phyloP scores from a whole-genome alignment of 2,113 vertebrate species.

The Corythoichthys haematopterus region DNA sequence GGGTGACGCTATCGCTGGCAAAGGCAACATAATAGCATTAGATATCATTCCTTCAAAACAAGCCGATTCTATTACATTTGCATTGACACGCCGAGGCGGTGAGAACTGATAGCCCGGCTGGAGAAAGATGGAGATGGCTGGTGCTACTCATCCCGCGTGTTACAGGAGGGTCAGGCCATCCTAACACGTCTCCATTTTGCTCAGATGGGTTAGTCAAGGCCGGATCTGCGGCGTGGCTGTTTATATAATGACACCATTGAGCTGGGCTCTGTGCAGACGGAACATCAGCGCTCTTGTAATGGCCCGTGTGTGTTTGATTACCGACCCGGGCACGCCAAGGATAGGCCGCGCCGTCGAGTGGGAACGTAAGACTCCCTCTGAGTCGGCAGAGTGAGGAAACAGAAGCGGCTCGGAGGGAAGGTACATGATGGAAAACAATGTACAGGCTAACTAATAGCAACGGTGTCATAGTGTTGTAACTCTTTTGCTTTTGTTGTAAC shows the following conservation, averaged over 20 bases:
- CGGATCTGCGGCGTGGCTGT: constrained; percentile 48
- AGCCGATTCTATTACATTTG: constrained; percentile 53
- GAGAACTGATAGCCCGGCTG: neutral
- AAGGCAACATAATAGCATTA: constrained; percentile 57
- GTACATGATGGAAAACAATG: too few species aligned
- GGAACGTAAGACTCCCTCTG: constrained; percentile 21
- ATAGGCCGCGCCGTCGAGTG: constrained; percentile 61
- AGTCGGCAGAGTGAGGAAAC: neutral
- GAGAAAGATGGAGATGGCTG: constrained; percentile 33
- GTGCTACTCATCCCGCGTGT: constrained; percentile 48
- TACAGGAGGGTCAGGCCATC: constrained; percentile 52
- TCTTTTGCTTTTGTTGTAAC: neutral
- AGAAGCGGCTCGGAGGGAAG: neutral
- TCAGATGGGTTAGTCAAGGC: constrained; percentile 56
- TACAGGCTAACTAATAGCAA: neutral
- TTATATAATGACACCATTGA: constrained; percentile 71
- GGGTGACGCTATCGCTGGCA: constrained; percentile 39
- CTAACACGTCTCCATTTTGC: constrained; percentile 57
- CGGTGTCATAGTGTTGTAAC: neutral
- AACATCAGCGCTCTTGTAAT: constrained; percentile 70
- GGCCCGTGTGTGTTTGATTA: constrained; percentile 74
- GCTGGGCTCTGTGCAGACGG: constrained; percentile 65
- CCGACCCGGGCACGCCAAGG: constrained; percentile 61
- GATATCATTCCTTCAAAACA: constrained; percentile 57
- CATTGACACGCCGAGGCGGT: constrained; percentile 35